phyloP scores from a whole-genome alignment of 1,140 invertebrate genomes.

The Macrocentrus cingulum region DNA sequence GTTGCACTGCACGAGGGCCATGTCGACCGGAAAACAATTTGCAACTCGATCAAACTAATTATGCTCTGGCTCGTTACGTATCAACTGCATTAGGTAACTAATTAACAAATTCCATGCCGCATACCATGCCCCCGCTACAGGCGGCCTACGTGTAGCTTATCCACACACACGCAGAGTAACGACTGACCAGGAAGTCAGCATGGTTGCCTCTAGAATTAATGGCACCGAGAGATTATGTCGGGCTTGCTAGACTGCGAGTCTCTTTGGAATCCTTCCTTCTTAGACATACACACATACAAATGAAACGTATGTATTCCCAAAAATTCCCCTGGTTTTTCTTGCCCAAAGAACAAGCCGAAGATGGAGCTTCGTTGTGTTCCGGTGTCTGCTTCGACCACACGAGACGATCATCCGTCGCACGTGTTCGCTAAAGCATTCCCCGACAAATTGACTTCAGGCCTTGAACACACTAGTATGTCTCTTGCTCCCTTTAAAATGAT shows the following conservation, averaged over 20 bases:
- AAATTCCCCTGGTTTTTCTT: constrained; percentile 29
- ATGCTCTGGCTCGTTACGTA: constrained; percentile 28
- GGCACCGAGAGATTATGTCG: not conserved
- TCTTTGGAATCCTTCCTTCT: constrained; percentile 24
- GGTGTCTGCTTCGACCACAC: constrained; percentile 22
- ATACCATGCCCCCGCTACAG: not conserved
- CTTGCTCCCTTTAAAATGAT: constrained; percentile 17
- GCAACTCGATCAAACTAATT: constrained; percentile 34
- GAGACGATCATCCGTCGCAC: constrained; percentile 37
- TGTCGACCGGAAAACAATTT: constrained; percentile 30
- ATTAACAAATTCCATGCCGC: constrained; percentile 29
- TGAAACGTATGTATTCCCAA: not conserved
- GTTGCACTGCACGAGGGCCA: not conserved
- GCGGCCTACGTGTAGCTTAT: not conserved
- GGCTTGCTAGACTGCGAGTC: constrained; percentile 41
- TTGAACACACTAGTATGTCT: constrained; percentile 26
- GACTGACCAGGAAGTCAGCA: constrained; percentile 21
- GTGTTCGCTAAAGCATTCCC: constrained; percentile 57
- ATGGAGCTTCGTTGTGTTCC: constrained; percentile 22
- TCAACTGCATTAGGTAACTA: constrained; percentile 28
- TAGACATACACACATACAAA: not conserved
- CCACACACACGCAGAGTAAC: not conserved
- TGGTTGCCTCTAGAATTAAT: not conserved
- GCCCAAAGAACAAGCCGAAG: not conserved
- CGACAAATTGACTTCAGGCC: constrained; percentile 60